Conservation (phyloP, 2,888 invertebrate genomes). For the Sabatieria punctata region DNA sequence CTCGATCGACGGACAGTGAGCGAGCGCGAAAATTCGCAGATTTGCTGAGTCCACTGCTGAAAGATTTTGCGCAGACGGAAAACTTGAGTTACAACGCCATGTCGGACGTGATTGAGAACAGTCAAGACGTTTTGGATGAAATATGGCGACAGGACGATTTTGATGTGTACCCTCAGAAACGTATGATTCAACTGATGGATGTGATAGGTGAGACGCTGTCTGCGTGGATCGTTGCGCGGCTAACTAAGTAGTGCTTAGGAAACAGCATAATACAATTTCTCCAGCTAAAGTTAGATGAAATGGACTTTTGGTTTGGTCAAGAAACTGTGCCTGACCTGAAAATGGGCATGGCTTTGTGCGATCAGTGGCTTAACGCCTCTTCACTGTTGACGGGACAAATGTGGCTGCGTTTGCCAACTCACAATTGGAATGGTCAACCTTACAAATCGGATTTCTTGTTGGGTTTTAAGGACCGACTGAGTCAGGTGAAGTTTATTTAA, state of each 20-base stretch:
- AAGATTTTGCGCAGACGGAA: constrained; percentile 44
- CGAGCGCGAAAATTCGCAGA: constrained; percentile 45
- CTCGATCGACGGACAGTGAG: constrained; percentile 47
- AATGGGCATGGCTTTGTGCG: constrained; percentile 41
- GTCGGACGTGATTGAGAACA: constrained; percentile 62
- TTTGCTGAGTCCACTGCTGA: constrained; percentile 45
- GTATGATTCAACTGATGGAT: constrained; percentile 71
- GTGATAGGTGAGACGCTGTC: constrained; percentile 46
- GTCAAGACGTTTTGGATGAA: constrained; percentile 71
- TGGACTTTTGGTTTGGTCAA: constrained; percentile 48
- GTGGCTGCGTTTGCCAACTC: constrained; percentile 73
- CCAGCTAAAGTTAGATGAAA: constrained; percentile 35
- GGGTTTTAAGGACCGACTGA: constrained; percentile 47
- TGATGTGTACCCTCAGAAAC: constrained; percentile 56
- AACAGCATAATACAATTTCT: constrained; percentile 27
- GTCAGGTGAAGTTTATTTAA: too few species aligned
- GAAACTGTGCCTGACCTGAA: constrained; percentile 40
- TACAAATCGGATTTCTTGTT: constrained; percentile 50
- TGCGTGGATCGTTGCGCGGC: too few species aligned
- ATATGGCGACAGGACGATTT: constrained; percentile 61
- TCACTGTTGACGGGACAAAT: constrained; percentile 66
- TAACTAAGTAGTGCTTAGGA: too few species aligned
- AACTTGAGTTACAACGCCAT: constrained; percentile 38
- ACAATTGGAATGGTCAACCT: constrained; percentile 64
- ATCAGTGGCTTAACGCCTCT: constrained; percentile 63